These are phyloP conservation scores for Parauchenoglanis punctatus DNA, from an alignment of 2,797 vertebrate genomes.

Conservation along the genomic window DNA sequence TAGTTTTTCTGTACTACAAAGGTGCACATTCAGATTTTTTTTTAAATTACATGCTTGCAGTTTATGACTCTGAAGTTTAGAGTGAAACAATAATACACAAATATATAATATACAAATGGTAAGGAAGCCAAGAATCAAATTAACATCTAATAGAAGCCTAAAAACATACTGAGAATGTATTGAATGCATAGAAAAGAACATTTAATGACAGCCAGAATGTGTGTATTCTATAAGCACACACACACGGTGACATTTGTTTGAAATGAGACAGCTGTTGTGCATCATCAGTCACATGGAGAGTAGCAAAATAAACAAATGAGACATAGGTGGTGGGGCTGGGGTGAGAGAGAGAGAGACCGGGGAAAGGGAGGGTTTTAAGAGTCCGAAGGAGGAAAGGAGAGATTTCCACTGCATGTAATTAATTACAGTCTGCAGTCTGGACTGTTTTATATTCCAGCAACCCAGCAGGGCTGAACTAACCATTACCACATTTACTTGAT, in stretches of 20 bases:
- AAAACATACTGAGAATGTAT: not conserved
- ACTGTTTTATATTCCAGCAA: conserved; percentile 17
- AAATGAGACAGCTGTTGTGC: conserved; percentile 35
- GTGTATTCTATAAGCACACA: not conserved
- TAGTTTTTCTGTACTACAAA: not conserved
- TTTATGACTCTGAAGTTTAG: not conserved
- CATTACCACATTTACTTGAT: conserved; percentile 1
- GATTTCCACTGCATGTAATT: conserved; percentile 21
- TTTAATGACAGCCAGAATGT: conserved; percentile 22
- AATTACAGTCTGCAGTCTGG: conserved; percentile 1
- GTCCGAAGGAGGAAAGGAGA: not conserved
- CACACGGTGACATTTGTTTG: conserved; percentile 40
- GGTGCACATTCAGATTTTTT: not conserved
- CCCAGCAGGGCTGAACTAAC: conserved; percentile 6
- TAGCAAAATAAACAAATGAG: not conserved
- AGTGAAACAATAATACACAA: not conserved
- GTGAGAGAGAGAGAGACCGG: not conserved
- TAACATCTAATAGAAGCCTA: not conserved
- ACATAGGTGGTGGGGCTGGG: conserved; percentile 3
- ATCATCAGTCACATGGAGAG: conserved; percentile 19
- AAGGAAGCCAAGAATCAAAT: not conserved
- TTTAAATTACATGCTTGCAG: not conserved
- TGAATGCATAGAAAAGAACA: not conserved
- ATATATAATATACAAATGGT: not conserved
- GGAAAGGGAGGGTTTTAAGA: not conserved